Evolutionary conservation across 53 echinoderm and acorn worm genomes (phyloP), one percentile per base, ranked within the genome.

Genomic region (Zoroaster sp.): DNA sequence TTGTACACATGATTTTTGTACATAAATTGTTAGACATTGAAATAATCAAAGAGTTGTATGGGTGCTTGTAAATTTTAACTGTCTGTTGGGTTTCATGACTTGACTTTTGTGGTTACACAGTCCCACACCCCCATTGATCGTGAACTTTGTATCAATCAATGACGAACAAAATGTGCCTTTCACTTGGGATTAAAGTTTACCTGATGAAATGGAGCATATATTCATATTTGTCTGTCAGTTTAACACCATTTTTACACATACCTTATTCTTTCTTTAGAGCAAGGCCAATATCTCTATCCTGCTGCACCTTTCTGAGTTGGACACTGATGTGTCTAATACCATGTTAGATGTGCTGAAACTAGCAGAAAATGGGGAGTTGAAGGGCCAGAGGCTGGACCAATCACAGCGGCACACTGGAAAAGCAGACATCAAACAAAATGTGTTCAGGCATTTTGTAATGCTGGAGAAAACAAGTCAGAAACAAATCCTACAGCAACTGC

Each of bases 381-480:
- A 75, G 28, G 76, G 76, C 28, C 76, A 75, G 76, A 75, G 76
- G 23, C 76, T 75, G 25, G 76, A 75, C 33, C 49, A 9, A 46
- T 20, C 35, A 21, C 76, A 75, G 44, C 46, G 76, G 20, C 46
- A 75, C 49, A 75, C 76, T 30, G 76, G 76, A 75, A 75, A 33
- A 75, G 76, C 76, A 10, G 76, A 75, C 76, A 75, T 75, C 32
- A 75, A 49, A 44, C 76, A 43, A 46, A 75, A 75, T 43, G 76
- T 75, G 30, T 75, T 75, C 49, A 45, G 76, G 20, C 45, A 47
- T 49, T 75, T 45, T 33, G 12, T 75, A 33, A 30, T 75, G 76
- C 30, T 75, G 33, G 76, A 75, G 31, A 47, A 46, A 11, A 20
- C 46, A 11, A 46, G 8, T 15, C 76, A 75, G 28, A 44, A 31